Evolutionary conservation across 2,888 invertebrate genomes (phyloP).

Genomic region (Hololepta plana): DNA sequence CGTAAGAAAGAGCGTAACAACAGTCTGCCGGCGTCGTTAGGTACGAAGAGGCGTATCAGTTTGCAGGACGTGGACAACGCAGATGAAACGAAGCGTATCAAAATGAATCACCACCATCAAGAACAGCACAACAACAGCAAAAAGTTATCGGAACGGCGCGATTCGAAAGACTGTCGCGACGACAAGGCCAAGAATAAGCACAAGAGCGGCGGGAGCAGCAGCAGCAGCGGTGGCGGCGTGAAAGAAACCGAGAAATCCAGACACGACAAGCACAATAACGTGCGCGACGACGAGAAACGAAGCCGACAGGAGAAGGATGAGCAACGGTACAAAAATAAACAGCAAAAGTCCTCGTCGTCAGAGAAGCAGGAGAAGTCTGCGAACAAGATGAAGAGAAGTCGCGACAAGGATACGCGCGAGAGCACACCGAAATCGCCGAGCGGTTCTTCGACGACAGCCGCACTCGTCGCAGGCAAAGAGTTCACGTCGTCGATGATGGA

Average conservation of each 20-base stretch:
- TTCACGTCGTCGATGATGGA: constrained; percentile 24
- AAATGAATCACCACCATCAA: constrained; percentile 31
- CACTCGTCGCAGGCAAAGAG: too few relatives aligned
- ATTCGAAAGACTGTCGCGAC: constrained; percentile 45
- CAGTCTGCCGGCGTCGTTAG: constrained; percentile 43
- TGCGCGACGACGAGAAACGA: constrained; percentile 26
- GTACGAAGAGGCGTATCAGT: constrained; percentile 57
- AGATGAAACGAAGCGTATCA: constrained; percentile 42
- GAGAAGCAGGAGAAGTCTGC: constrained; percentile 18
- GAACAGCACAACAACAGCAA: constrained; percentile 12
- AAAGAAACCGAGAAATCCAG: too few relatives aligned
- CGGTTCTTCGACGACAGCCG: too few relatives aligned
- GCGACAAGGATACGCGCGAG: constrained; percentile 21
- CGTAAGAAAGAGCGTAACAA: constrained; percentile 43
- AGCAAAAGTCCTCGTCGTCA: constrained; percentile 16
- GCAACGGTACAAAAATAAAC: constrained; percentile 17
- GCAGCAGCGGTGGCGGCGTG: constrained; percentile 38
- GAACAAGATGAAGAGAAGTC: constrained; percentile 19
- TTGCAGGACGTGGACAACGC: constrained; percentile 48
- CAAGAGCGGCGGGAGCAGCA: constrained; percentile 34
- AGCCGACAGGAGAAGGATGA: constrained; percentile 21
- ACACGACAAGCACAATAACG: constrained; percentile 32
- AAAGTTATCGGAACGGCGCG: constrained; percentile 40
- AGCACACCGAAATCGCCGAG: constrained; percentile 12
- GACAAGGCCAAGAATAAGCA: constrained; percentile 33